Conservation (phyloP, 2,113 vertebrate genomes). For the Mastomys coucha region DNA sequence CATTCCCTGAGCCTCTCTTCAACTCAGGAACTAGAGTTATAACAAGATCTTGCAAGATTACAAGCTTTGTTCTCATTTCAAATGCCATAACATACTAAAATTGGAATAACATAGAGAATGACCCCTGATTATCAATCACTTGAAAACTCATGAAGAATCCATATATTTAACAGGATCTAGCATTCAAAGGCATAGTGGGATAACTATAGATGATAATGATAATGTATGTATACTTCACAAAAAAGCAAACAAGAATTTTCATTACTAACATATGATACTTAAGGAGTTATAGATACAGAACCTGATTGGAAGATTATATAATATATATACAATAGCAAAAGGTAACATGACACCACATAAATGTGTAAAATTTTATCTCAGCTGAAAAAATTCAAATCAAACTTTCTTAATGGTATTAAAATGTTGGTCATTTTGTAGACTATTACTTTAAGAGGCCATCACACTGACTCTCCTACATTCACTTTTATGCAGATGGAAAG, state of each 20-base stretch:
- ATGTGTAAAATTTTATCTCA: not conserved
- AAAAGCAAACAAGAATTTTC: not conserved
- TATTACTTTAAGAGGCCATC: not conserved
- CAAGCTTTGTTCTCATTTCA: not conserved
- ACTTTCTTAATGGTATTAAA: not conserved
- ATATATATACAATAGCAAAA: not conserved
- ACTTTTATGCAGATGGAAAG: not conserved
- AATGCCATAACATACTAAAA: not conserved
- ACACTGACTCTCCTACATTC: not conserved
- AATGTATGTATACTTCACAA: not conserved
- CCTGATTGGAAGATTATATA: not conserved
- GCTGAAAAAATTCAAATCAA: not conserved
- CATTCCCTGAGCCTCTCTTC: not conserved
- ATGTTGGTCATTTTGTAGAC: not conserved
- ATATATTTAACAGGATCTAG: not conserved
- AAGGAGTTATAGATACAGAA: not conserved
- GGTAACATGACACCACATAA: not conserved
- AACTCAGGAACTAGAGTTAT: constrained; percentile 36
- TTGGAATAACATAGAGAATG: not conserved
- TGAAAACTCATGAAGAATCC: not conserved
- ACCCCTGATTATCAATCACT: not conserved
- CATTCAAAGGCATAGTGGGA: not conserved
- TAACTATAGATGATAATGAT: not conserved
- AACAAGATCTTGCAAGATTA: not conserved
- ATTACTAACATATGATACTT: not conserved